Evolutionary conservation across 2,113 vertebrate genomes (phyloP).

Genomic region (Dasypus novemcinctus): DNA sequence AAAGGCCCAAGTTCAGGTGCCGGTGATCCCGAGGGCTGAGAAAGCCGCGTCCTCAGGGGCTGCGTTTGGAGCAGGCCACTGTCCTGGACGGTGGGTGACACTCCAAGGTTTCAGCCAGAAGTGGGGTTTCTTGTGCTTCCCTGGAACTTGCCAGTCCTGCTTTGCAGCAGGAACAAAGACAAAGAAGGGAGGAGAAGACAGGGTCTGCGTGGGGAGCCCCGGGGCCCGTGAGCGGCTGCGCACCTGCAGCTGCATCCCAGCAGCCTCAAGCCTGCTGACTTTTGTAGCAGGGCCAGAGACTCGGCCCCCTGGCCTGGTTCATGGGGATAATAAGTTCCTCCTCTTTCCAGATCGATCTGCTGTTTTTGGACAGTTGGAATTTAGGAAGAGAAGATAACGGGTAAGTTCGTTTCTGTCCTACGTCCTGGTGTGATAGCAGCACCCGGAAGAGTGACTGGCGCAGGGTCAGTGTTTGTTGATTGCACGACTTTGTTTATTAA

Average conservation of each 20-base stretch:
- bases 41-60: neutral
- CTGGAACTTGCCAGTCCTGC: neutral
- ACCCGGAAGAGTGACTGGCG: neutral
- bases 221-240: neutral
- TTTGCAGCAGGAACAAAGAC: neutral
- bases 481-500: neutral
- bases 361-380: neutral
- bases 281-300: neutral
- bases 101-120: neutral
- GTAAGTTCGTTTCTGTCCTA: neutral
- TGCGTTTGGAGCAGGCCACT: neutral
- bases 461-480: neutral
- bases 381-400: neutral
- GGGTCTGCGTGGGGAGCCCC: neutral
- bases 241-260: neutral
- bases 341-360: neutral
- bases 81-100: neutral
- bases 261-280: too few species aligned
- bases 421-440: neutral
- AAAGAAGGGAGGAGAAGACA: neutral
- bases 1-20: too few species aligned
- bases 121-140: neutral
- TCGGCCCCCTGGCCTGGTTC: accelerated
- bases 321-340: neutral
- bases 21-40: neutral